phyloP scores from a whole-genome alignment of 2,888 invertebrate genomes.

The Helobdella robusta region DNA sequence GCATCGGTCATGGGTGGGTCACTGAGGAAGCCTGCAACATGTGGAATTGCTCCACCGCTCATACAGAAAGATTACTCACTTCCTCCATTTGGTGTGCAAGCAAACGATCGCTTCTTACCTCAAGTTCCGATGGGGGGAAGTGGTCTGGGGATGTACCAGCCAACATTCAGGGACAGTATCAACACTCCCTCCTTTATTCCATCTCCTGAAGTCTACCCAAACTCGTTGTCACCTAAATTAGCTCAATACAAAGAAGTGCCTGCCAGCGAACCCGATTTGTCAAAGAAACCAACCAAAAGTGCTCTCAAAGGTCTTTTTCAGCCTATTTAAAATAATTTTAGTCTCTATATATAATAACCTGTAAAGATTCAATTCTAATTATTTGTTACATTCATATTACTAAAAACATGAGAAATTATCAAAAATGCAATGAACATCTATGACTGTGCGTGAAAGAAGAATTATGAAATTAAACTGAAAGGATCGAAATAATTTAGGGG shows the following conservation, averaged over 20 bases:
- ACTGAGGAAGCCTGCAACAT: not conserved
- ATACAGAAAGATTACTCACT: constrained; percentile 18
- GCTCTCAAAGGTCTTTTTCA: constrained; percentile 49
- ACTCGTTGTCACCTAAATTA: too few species aligned
- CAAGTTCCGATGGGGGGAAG: not conserved
- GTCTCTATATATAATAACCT: too few species aligned
- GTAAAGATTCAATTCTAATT: too few species aligned
- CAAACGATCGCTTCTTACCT: not conserved
- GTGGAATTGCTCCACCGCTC: not conserved
- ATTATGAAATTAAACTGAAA: too few species aligned
- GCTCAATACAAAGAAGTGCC: constrained; percentile 34
- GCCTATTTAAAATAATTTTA: too few species aligned
- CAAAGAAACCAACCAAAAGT: constrained; percentile 48
- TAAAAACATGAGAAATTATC: too few species aligned
- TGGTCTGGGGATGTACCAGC: not conserved
- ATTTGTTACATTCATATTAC: too few species aligned
- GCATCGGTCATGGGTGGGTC: too few species aligned
- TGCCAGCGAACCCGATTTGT: constrained; percentile 48
- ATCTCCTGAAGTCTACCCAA: not conserved
- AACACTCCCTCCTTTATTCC: constrained; percentile 7
- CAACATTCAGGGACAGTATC: constrained; percentile 9
- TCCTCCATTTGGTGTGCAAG: constrained; percentile 18
- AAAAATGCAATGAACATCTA: too few species aligned
- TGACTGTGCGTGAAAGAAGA: too few species aligned
- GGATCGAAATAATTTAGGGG: too few species aligned